Conservation (phyloP, 2,888 invertebrate genomes). For the Diarsia mendica region DNA sequence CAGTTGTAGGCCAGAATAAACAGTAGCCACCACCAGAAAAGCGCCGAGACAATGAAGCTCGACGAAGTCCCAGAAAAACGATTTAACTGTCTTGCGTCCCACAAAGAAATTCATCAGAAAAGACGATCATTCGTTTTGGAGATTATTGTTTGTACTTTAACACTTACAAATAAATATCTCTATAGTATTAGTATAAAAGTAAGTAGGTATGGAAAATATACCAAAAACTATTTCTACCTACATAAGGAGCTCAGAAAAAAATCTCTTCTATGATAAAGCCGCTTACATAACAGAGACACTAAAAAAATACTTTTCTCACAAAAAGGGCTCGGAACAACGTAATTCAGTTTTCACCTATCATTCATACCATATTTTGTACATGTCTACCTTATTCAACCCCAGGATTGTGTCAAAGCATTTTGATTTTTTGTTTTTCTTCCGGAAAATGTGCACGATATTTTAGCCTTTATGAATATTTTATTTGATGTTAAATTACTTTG, state of each 20-base stretch:
- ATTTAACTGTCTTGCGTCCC: no score
- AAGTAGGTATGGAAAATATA: background rate
- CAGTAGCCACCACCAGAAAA: no score
- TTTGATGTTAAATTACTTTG: constrained; percentile 17
- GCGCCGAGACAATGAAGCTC: no score
- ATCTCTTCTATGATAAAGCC: background rate
- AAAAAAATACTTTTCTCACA: constrained; percentile 1
- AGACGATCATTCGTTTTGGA: no score
- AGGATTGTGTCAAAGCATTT: constrained; percentile 11
- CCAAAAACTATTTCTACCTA: background rate
- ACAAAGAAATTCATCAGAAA: no score
- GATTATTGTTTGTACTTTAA: no score
- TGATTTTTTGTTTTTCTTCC: constrained; percentile 4
- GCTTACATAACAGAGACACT: background rate
- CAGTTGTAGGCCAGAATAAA: no score
- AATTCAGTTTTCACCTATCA: constrained; percentile 27
- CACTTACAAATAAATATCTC: no score
- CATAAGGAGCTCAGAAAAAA: background rate
- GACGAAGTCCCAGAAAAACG: no score
- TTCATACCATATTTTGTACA: constrained; percentile 19
- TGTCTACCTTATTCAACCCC: background rate
- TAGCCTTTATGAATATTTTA: constrained; percentile 20
- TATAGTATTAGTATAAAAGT: no score
- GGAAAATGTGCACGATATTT: constrained; percentile 4
- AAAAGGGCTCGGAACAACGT: constrained; percentile 14